A percentile compares a stretch with the other conserved stretches of the same genome.
Evolutionary conservation across 37 sponge, comb jelly and placozoan genomes (phyloP).

Genomic region (Theonella swinhoei): DNA sequence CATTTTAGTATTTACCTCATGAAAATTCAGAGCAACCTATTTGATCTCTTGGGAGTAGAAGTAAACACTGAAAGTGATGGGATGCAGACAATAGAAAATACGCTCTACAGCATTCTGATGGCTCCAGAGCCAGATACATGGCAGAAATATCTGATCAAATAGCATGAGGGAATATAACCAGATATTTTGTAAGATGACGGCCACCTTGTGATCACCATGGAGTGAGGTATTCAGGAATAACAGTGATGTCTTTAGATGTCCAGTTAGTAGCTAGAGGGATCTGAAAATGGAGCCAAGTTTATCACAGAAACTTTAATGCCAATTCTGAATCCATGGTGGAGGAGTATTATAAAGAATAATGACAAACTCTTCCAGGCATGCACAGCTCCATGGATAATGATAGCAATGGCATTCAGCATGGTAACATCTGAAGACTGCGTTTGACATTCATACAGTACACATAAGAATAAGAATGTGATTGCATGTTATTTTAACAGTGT

Average conservation of each 20-base stretch:
- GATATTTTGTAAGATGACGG: too few species aligned
- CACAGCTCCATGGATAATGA: background rate
- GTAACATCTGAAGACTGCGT: slow-evolving; percentile 10
- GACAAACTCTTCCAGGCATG: slow-evolving; percentile 2
- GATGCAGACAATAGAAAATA: too few species aligned
- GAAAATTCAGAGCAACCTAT: background rate
- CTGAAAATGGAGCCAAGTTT: background rate
- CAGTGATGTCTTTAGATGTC: too few species aligned
- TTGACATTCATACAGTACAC: background rate
- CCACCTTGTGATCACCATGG: too few species aligned
- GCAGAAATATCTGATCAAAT: too few species aligned
- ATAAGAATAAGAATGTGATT: background rate
- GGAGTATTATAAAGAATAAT: background rate
- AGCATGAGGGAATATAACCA: too few species aligned
- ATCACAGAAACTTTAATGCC: slow-evolving; percentile 10
- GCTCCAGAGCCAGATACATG: too few species aligned
- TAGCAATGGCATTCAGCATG: slow-evolving; percentile 11
- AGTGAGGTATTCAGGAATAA: too few species aligned
- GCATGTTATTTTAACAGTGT: background rate
- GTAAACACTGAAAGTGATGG: too few species aligned
- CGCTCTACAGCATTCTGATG: too few species aligned
- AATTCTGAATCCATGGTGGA: slow-evolving; percentile 14
- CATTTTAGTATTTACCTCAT: background rate
- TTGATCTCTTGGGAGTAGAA: too few species aligned
- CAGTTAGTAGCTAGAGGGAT: too few species aligned